Base-by-base conservation (phyloP, 2,113 vertebrate genomes). In the Calonectris borealis region DNA sequence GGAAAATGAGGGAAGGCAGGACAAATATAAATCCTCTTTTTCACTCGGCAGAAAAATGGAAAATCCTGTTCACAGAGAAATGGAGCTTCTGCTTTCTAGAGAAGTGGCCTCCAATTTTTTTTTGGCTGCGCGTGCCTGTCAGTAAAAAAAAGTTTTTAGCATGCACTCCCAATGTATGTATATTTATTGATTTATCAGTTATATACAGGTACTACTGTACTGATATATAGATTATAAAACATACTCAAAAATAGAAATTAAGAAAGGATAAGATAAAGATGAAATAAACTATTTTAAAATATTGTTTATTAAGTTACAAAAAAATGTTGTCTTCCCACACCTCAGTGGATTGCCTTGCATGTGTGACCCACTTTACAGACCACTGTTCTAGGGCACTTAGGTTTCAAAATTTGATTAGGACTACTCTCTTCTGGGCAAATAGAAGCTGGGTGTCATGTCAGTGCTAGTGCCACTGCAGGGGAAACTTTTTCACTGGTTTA, bases 221-320 rank as follows among this genome's bases (percentile, higher is more conserved):
- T 0, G 2, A 15, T 46, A 5, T 1, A 8, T 46, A 5, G 1
- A 0, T 13, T 76, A 10, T 31, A 26, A 69, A 48, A 2, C 8
- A 11, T 38, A 8, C 8, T 38, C 7, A n/a, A n/a, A 36, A 21
- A 1, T 2, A 34, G 7, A 36, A 70, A 8, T 26, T 42, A 24
- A 72, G 14, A 72, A 22, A 24, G 8, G 3, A 5, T 49, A 44
- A 77, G 27, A 7, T 4, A 16, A 83, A 64, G 9, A 22, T 54
- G 3, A 72, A 77, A 12, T 26, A 65, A 36, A 10, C 2, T 18
- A 1, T 14, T 73, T 65, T 3, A 38, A 69, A 58, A 2, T 4
- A 5, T 2, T 44, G 2, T 24, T 60, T 69, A 32, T 48, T 36
- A 48, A 20, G 9, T 42, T 38, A 13, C 10, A 24, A 46, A 52